These are phyloP conservation scores for Morpho helenor DNA, from an alignment of 2,888 invertebrate genomes.

Conservation along the genomic window DNA sequence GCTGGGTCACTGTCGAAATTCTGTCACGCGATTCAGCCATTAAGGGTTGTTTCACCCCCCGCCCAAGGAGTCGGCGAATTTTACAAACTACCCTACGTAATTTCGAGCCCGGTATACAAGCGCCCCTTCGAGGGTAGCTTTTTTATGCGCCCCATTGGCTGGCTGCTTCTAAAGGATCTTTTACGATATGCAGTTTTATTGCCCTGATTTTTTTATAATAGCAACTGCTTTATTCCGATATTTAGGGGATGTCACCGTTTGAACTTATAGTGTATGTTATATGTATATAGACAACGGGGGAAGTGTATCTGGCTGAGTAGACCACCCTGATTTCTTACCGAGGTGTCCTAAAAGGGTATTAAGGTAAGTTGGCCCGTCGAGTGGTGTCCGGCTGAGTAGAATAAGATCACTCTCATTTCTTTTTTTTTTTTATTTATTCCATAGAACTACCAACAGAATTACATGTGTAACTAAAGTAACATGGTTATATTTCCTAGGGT, in stretches of 20 bases:
- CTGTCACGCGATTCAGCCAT: slow-evolving; percentile 78
- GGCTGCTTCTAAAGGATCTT: slow-evolving; percentile 46
- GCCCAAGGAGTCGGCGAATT: slow-evolving; percentile 65
- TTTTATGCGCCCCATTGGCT: slow-evolving; percentile 50
- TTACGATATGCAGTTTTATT: slow-evolving; percentile 56
- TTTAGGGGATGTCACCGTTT: slow-evolving; percentile 14
- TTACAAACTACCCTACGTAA: slow-evolving; percentile 71
- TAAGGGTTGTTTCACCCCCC: slow-evolving; percentile 64
- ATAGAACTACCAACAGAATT: too few species aligned
- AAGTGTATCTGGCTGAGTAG: too few species aligned
- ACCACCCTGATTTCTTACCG: too few species aligned
- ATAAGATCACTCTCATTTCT: too few species aligned
- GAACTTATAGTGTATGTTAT: background rate
- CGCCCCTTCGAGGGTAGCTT: slow-evolving; percentile 46
- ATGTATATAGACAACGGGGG: too few species aligned
- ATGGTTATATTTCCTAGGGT: too few species aligned
- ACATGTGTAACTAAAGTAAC: too few species aligned
- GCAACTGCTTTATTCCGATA: slow-evolving; percentile 16
- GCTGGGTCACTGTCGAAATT: slow-evolving; percentile 77
- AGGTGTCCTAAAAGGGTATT: too few species aligned
- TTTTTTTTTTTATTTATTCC: too few species aligned
- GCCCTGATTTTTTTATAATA: slow-evolving; percentile 40
- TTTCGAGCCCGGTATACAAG: slow-evolving; percentile 56
- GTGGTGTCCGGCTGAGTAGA: too few species aligned
- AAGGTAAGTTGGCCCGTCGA: too few species aligned